These are phyloP conservation scores for Gallirallus australis DNA, from an alignment of 2,797 vertebrate genomes.

Conservation along the genomic window DNA sequence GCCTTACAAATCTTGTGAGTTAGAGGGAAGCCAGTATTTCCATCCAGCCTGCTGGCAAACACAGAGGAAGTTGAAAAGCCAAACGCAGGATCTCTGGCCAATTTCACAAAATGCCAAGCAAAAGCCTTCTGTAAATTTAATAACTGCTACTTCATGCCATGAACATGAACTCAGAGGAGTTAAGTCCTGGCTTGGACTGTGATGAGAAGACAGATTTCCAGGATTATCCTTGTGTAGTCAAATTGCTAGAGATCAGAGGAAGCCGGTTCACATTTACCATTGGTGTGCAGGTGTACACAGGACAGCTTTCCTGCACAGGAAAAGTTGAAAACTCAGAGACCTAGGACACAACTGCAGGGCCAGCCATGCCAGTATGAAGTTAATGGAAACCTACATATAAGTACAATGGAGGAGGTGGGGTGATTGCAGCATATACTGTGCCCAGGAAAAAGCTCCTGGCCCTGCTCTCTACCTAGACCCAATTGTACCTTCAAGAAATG, in stretches of 20 bases:
- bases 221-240: not conserved
- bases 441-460: not conserved
- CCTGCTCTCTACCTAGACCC: not conserved
- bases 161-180: not conserved
- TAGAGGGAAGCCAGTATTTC: not conserved
- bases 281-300: not conserved
- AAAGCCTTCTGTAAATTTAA: slow-evolving; percentile 22
- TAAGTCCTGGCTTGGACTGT: not conserved
- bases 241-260: not conserved
- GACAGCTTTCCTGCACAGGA: not conserved
- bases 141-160: not conserved
- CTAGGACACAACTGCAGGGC: not conserved
- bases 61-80: not conserved
- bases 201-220: not conserved
- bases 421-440: not conserved
- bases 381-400: not conserved
- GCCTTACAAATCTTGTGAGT: not conserved
- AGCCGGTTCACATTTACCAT: not conserved
- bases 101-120: not conserved
- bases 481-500: not conserved
- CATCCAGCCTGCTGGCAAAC: not conserved
- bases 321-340: not conserved
- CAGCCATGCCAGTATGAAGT: not conserved
- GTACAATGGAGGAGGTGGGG: not conserved
- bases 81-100: not conserved